Conservation (phyloP, 2,888 invertebrate genomes). For the Julus scanicus region DNA sequence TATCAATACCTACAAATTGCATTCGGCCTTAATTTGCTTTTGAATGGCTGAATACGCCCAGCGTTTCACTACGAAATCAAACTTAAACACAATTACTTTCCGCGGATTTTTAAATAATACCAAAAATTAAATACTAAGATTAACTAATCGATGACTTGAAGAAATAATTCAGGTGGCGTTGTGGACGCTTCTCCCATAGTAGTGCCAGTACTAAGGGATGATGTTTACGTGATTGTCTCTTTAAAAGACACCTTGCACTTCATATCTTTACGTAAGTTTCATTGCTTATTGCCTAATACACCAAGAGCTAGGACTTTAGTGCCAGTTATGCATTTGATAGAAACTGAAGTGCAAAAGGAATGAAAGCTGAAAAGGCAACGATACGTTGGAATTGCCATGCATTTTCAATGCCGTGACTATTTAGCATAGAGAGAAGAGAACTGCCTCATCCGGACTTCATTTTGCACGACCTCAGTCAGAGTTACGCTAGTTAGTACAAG, state of each 20-base stretch:
- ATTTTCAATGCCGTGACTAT: constrained; percentile 42
- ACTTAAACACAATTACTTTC: constrained; percentile 9
- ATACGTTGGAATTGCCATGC: constrained; percentile 42
- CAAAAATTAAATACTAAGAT: constrained; percentile 38
- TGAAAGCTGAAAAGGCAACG: constrained; percentile 42
- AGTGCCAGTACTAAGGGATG: constrained; percentile 5
- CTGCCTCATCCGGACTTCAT: background rate
- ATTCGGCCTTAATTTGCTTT: background rate
- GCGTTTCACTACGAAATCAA: constrained; percentile 21
- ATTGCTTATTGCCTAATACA: constrained; percentile 42
- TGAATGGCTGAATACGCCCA: background rate
- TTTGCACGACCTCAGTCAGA: background rate
- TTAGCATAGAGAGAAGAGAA: constrained; percentile 39
- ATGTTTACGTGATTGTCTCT: constrained; percentile 31
- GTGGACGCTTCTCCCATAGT: constrained; percentile 17
- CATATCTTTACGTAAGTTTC: constrained; percentile 8
- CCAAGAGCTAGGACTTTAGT: constrained; percentile 21
- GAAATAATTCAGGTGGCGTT: constrained; percentile 26
- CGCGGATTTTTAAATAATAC: constrained; percentile 12
- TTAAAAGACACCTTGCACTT: constrained; percentile 39
- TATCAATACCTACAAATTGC: background rate
- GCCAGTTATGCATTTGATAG: background rate
- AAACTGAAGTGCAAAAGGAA: constrained; percentile 35
- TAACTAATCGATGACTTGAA: constrained; percentile 42
- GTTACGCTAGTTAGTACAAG: background rate